Percentiles rank a stretch among this genome's conserved stretches.
Conservation (phyloP, 2,888 invertebrate species). For the Ferrisia virgata region DNA sequence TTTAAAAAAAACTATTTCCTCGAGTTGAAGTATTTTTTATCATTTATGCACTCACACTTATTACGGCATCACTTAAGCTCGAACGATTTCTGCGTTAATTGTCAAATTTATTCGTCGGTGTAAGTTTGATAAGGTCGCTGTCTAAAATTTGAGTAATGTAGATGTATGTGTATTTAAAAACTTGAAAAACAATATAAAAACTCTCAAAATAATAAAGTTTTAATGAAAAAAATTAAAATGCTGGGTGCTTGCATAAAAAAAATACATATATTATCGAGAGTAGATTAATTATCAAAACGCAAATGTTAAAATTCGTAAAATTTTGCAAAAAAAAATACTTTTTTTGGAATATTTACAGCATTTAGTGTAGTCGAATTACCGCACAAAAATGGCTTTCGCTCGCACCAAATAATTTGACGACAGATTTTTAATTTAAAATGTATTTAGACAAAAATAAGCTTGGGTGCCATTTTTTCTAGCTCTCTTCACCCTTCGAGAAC, state of each 20-base stretch:
- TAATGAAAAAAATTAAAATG: neutral
- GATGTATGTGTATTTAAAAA: neutral
- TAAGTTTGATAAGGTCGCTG: neutral
- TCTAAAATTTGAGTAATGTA: neutral
- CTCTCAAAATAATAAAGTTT: neutral
- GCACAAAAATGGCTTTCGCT: too few species aligned
- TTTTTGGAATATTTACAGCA: neutral
- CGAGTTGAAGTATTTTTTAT: neutral
- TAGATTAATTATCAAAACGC: neutral
- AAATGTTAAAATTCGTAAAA: neutral
- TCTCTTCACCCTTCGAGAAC: too few species aligned
- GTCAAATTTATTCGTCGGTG: conserved; percentile 3
- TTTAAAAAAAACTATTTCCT: neutral
- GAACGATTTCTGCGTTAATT: neutral
- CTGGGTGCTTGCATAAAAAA: neutral
- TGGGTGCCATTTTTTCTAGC: too few species aligned
- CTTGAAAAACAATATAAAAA: neutral
- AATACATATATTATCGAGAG: neutral
- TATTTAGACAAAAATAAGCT: too few species aligned
- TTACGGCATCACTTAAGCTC: neutral
- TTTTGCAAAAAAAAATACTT: too few species aligned
- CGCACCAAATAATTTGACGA: too few species aligned
- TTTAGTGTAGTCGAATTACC: too few species aligned
- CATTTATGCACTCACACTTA: neutral
- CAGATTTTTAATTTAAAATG: too few species aligned